Conservation (phyloP, 2,797 vertebrate genomes). For the Enteromius afrohamiltoni region DNA sequence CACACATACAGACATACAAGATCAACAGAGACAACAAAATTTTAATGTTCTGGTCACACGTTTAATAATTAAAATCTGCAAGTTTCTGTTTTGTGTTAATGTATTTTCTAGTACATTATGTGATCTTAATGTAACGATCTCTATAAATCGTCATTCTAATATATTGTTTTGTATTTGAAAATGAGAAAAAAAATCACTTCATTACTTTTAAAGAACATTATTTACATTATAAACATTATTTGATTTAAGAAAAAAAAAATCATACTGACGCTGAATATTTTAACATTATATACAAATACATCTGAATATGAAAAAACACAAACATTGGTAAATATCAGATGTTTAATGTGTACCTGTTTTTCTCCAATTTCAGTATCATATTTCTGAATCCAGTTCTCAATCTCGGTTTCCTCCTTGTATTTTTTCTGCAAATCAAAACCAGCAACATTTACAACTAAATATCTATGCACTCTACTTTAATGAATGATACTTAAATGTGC, state of each 20-base stretch:
- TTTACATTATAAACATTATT: too few relatives aligned
- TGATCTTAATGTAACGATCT: too few relatives aligned
- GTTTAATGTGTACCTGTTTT: conserved; percentile 80
- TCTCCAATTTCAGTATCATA: conserved; percentile 84
- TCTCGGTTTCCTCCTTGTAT: conserved; percentile 79
- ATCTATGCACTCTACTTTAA: too few relatives aligned
- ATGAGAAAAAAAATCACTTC: too few relatives aligned
- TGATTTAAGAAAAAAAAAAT: neutral
- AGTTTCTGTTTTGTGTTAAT: neutral
- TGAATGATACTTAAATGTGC: neutral
- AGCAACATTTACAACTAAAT: neutral
- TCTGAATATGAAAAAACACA: neutral
- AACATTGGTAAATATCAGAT: neutral
- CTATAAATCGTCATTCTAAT: neutral
- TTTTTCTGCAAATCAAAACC: conserved; percentile 78
- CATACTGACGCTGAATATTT: neutral
- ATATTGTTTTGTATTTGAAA: too few relatives aligned
- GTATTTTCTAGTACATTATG: neutral
- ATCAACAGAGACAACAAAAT: too few relatives aligned
- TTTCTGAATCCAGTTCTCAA: conserved; percentile 82
- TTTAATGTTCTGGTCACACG: neutral
- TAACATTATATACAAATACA: neutral
- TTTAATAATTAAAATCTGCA: neutral
- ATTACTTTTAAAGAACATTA: neutral
- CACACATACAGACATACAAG: neutral